A percentile compares a stretch with the other conserved stretches of the same genome.
These are phyloP conservation scores for Willisornis vidua DNA, from an alignment of 2,113 vertebrate species.

Conservation along the genomic window DNA sequence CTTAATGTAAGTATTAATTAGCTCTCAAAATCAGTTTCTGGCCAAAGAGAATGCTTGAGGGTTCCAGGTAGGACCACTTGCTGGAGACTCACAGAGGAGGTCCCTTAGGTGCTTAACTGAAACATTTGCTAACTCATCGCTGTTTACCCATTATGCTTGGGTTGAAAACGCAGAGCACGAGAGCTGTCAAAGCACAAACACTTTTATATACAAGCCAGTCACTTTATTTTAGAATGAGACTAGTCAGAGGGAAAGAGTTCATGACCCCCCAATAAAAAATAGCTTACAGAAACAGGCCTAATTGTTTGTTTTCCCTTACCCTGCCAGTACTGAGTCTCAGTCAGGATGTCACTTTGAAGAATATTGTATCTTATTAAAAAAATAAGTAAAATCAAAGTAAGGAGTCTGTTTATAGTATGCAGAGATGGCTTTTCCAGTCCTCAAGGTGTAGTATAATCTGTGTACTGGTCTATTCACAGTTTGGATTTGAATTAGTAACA, in stretches of 20 bases:
- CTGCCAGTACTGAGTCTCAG: not conserved
- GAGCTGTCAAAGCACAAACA: constrained; percentile 52
- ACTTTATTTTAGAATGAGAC: constrained; percentile 25
- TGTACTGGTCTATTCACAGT: not conserved
- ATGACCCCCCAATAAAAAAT: not conserved
- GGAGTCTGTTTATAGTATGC: not conserved
- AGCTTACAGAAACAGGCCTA: not conserved
- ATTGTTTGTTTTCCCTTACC: constrained; percentile 9
- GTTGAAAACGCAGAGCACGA: constrained; percentile 15
- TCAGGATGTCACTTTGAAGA: not conserved
- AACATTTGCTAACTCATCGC: constrained; percentile 3
- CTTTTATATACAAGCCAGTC: constrained; percentile 3
- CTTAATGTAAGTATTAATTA: constrained; percentile 36
- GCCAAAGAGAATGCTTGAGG: not conserved
- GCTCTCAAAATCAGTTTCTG: constrained; percentile 36
- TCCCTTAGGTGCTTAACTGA: constrained; percentile 42
- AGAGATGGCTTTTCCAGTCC: not conserved
- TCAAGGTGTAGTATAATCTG: not conserved
- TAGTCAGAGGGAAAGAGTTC: not conserved
- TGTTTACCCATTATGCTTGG: not conserved
- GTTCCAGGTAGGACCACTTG: not conserved
- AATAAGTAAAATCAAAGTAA: not conserved
- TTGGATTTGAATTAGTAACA: not conserved
- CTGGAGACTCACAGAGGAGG: not conserved
- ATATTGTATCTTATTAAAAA: not conserved